Evolutionary conservation across 2,797 vertebrate genomes (phyloP), one percentile per base, ranked within the genome.

Genomic region (Bovichtus diacanthus): DNA sequence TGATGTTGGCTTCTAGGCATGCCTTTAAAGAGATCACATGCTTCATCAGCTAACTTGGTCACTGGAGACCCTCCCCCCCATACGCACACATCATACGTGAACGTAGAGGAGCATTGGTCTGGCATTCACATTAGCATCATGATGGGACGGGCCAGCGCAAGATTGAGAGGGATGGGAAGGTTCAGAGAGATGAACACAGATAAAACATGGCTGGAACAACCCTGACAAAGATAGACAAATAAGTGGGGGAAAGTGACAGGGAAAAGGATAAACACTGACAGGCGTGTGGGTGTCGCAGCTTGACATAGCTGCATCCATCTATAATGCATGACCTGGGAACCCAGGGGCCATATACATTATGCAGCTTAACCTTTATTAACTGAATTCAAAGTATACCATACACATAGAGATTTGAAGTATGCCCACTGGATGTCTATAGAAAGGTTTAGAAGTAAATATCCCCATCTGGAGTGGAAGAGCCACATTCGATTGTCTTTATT

Each of bases 11-110:
- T 83, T 88, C 81, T 59, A 80, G 72, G 69, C 83, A 74, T 87
- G 68, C 65, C 89, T 91, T 89, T 91, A 91, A 93, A 84, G 78
- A 92, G 82, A 91, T 93, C 89, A 92, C 87, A 92, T 88, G 91
- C 91, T 88, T 91, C 91, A 92, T 88, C 90, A 88, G 86, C 80
- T 92, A 91, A 92, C 89, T 92, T 91, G 87, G 92, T 93, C 91
- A 93, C 72, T 53, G 81, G 83, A 87, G 84, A 79, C 66, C 83
- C 68, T 68, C 78, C 73, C 77, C 82, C 72, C 15, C 63, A 23
- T 29, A 61, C 21, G 9, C 56, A 39, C 72, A 73, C 74, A 43
- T 53, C 74, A 43, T 53, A 21, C 50, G 76, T 38, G 38, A 11
- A 6, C 58, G 3, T 19, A 69, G 60, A 25, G 1, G 1, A 69